phyloP scores from a whole-genome alignment of 2,888 invertebrate species.

The Aporophyla nigra region DNA sequence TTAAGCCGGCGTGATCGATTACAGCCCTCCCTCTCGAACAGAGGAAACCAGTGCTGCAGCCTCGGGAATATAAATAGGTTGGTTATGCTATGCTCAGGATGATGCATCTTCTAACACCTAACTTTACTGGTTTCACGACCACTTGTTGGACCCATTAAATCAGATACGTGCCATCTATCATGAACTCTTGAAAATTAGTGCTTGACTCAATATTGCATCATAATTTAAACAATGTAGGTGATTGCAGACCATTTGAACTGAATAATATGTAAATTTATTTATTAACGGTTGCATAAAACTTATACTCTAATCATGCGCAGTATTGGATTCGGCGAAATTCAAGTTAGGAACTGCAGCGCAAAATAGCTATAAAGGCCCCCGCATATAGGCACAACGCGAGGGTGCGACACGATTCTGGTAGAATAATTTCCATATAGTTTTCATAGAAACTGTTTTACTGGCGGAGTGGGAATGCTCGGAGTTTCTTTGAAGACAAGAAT shows the following conservation, averaged over 20 bases:
- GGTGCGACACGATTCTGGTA: too few relatives aligned
- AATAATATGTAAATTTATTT: background rate
- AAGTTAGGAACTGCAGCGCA: background rate
- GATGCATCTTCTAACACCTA: background rate
- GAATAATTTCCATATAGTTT: too few relatives aligned
- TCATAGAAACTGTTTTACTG: too few relatives aligned
- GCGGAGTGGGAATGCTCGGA: too few relatives aligned
- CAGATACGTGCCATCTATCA: conserved; percentile 14
- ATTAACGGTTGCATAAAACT: background rate
- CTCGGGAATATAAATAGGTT: too few relatives aligned
- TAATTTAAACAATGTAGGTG: background rate
- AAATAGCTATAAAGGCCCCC: background rate
- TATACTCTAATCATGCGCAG: conserved; percentile 7
- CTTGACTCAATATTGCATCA: background rate
- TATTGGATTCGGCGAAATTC: background rate
- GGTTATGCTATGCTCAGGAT: too few relatives aligned
- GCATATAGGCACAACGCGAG: too few relatives aligned
- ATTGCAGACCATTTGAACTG: background rate
- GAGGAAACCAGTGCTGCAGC: too few relatives aligned
- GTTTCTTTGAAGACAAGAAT: too few relatives aligned
- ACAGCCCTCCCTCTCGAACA: too few relatives aligned
- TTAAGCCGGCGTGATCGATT: too few relatives aligned
- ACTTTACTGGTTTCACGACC: background rate
- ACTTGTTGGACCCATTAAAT: background rate
- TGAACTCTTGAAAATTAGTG: background rate